Evolutionary conservation across 2,797 vertebrate species (phyloP).

Genomic region (Petrocephalus sullivani): DNA sequence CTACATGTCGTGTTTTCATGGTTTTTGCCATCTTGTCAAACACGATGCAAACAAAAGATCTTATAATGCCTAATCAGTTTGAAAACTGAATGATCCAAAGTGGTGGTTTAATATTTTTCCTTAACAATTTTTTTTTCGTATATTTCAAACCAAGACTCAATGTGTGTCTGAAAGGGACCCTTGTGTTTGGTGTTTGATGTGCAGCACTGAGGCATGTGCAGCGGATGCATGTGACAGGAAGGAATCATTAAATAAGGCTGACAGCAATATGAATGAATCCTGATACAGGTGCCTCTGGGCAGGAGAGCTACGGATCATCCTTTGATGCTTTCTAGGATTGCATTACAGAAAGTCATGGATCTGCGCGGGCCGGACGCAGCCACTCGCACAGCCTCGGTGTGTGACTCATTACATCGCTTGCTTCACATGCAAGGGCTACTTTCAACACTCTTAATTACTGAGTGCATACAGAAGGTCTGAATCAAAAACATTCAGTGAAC

Average conservation of each 20-base stretch:
- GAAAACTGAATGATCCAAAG: background rate
- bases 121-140: background rate
- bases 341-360: slow-evolving; percentile 28
- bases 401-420: background rate
- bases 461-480: background rate
- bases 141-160: background rate
- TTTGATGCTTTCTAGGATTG: slow-evolving; percentile 35
- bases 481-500: background rate
- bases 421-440: background rate
- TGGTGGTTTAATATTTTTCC: background rate
- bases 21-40: background rate
- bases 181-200: slow-evolving; percentile 24
- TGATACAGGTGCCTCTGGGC: slow-evolving; percentile 32
- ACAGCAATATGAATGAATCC: slow-evolving; percentile 31
- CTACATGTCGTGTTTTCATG: background rate
- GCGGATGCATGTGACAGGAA: slow-evolving; percentile 33
- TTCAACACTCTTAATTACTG: slow-evolving; percentile 3
- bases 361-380: background rate
- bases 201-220: slow-evolving; percentile 24
- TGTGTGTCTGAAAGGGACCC: slow-evolving; percentile 26
- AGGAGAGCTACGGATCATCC: slow-evolving; percentile 2
- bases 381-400: background rate
- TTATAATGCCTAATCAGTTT: background rate
- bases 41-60: background rate
- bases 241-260: slow-evolving; percentile 25